A percentile compares a stretch with the other conserved stretches of the same genome.
phyloP scores from a whole-genome alignment of 2,113 vertebrate species.

The Myotis lucifugus region DNA sequence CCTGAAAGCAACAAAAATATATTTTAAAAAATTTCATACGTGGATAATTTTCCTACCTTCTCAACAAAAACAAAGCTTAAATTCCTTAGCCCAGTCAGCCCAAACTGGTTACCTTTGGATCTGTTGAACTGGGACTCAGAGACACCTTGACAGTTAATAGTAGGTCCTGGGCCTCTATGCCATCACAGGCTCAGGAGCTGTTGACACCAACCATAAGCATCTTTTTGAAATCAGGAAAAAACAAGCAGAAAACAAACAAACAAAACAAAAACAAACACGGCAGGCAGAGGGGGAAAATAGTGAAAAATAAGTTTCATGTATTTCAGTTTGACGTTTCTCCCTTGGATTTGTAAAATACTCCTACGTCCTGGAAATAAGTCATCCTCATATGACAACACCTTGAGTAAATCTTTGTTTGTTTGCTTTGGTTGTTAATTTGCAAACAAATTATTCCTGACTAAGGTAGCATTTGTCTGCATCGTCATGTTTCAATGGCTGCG shows the following conservation, averaged over 20 bases:
- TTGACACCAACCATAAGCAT: neutral
- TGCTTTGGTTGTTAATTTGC: neutral
- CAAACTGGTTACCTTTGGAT: neutral
- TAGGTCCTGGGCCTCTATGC: neutral
- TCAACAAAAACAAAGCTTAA: neutral
- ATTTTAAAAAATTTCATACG: no score
- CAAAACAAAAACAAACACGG: neutral
- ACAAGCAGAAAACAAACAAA: neutral
- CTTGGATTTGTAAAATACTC: neutral
- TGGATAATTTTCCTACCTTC: neutral
- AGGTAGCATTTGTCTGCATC: neutral
- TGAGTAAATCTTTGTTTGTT: neutral
- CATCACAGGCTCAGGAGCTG: neutral
- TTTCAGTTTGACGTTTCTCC: neutral
- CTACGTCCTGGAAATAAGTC: neutral
- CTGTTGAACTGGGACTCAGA: neutral
- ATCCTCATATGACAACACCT: neutral
- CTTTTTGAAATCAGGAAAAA: neutral
- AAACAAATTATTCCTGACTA: neutral
- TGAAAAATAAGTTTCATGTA: neutral
- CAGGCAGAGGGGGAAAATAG: neutral
- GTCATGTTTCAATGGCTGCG: neutral
- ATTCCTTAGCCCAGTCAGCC: accelerated
- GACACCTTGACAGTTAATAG: neutral
- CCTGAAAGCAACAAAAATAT: no score